Evolutionary conservation across 2,888 invertebrate genomes (phyloP).

Genomic region (Lasioglossum figueresi): DNA sequence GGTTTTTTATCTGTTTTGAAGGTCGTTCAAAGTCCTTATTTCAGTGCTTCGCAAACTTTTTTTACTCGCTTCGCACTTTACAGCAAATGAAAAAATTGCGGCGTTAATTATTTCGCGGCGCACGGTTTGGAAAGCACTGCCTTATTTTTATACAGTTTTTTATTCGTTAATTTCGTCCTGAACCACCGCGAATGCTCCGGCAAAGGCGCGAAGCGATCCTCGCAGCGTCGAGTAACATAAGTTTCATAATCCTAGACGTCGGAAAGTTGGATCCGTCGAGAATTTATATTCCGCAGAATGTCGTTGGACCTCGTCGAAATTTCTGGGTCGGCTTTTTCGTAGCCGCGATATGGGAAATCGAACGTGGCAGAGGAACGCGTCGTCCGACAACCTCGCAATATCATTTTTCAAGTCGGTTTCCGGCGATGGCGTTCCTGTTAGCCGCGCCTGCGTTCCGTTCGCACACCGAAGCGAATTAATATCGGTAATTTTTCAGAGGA

Average conservation of each 20-base stretch:
- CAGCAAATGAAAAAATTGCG: no score
- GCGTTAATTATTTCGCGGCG: no score
- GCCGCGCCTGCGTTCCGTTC: slow-evolving; percentile 13
- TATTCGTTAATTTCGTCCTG: background rate
- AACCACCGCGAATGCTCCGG: background rate
- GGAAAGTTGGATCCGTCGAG: background rate
- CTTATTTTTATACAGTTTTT: background rate
- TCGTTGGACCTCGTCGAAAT: slow-evolving; percentile 2
- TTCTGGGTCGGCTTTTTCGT: slow-evolving; percentile 12
- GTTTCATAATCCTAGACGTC: background rate
- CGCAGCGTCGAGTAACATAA: background rate
- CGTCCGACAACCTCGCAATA: slow-evolving; percentile 9
- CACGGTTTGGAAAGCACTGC: no score
- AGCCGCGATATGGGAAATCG: slow-evolving; percentile 41
- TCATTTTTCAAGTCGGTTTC: slow-evolving; percentile 46
- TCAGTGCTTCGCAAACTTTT: no score
- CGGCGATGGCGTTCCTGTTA: background rate
- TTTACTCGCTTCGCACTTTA: no score
- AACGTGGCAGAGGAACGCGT: slow-evolving; percentile 26
- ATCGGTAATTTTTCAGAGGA: slow-evolving; percentile 29
- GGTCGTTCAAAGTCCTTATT: no score
- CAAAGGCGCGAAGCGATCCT: background rate
- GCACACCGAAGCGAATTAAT: slow-evolving; percentile 28
- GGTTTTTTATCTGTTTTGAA: background rate
- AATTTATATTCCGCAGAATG: slow-evolving; percentile 9